These are phyloP conservation scores for Antechinus stuartii DNA, from an alignment of 2,113 vertebrate species.

Conservation along the genomic window DNA sequence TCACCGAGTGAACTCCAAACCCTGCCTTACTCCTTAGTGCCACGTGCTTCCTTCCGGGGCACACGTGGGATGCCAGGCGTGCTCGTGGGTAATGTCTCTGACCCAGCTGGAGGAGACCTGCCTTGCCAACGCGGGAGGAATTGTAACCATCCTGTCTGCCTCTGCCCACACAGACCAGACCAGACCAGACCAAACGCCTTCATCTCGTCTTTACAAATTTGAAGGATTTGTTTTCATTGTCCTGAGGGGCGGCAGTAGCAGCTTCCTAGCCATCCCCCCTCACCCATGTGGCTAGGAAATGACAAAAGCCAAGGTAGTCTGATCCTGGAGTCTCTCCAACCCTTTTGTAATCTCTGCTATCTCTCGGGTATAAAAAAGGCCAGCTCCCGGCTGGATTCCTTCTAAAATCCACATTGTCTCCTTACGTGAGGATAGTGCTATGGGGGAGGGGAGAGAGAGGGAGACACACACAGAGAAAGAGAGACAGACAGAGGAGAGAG, in stretches of 20 bases:
- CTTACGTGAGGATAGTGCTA: conserved; percentile 64
- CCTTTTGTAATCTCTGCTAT: conserved; percentile 72
- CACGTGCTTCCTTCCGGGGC: conserved; percentile 33
- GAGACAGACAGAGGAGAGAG: not conserved
- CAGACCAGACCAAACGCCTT: conserved; percentile 32
- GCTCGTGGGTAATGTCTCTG: not conserved
- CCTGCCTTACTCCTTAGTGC: not conserved
- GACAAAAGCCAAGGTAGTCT: conserved; percentile 77
- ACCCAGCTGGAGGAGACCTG: conserved; percentile 39
- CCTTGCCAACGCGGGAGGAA: not conserved
- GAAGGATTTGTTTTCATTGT: conserved; percentile 65
- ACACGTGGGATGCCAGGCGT: conserved; percentile 25
- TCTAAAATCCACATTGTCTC: conserved; percentile 76
- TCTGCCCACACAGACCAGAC: not conserved
- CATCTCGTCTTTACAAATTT: conserved; percentile 62
- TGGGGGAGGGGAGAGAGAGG: conserved; percentile 7
- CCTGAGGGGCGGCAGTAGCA: conserved; percentile 41
- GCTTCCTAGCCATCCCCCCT: conserved; percentile 58
- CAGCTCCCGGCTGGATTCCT: conserved; percentile 67
- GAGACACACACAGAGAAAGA: not conserved
- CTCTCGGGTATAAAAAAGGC: conserved; percentile 76
- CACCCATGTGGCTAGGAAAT: conserved; percentile 65
- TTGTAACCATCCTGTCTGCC: not conserved
- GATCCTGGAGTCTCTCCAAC: conserved; percentile 60
- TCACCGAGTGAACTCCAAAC: not conserved